Conservation (phyloP, 2,888 invertebrate species). For the Heliconius erato region DNA sequence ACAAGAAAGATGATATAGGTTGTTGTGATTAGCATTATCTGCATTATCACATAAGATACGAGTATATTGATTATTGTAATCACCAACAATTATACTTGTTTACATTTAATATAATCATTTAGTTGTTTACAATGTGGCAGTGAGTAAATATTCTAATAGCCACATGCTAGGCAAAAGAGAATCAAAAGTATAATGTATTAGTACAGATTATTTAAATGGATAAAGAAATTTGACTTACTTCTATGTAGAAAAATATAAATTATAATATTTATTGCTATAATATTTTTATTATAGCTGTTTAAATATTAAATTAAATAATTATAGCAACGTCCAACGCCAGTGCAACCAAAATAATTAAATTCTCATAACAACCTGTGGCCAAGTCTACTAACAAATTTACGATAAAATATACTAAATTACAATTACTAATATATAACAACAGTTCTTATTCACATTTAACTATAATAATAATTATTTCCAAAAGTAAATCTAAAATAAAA, state of each 20-base stretch:
- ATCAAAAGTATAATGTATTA: neutral
- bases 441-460: neutral
- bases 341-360: neutral
- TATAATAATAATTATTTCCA: neutral
- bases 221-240: too few relatives aligned
- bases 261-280: too few relatives aligned
- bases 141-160: neutral
- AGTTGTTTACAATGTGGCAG: too few relatives aligned
- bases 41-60: neutral
- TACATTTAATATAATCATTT: neutral
- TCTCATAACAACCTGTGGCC: neutral
- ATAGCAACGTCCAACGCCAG: neutral
- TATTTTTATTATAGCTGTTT: too few relatives aligned
- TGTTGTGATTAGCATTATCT: neutral
- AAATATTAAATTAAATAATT: neutral
- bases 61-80: constrained; percentile 14
- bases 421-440: neutral
- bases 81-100: neutral
- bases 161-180: neutral
- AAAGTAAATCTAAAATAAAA: neutral
- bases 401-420: neutral
- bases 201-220: too few relatives aligned
- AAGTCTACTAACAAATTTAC: neutral
- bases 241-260: too few relatives aligned
- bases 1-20: neutral